Evolutionary conservation across 2,113 vertebrate genomes (phyloP), one percentile per base, ranked within the genome.

Genomic region (Acrocephalus kingi): DNA sequence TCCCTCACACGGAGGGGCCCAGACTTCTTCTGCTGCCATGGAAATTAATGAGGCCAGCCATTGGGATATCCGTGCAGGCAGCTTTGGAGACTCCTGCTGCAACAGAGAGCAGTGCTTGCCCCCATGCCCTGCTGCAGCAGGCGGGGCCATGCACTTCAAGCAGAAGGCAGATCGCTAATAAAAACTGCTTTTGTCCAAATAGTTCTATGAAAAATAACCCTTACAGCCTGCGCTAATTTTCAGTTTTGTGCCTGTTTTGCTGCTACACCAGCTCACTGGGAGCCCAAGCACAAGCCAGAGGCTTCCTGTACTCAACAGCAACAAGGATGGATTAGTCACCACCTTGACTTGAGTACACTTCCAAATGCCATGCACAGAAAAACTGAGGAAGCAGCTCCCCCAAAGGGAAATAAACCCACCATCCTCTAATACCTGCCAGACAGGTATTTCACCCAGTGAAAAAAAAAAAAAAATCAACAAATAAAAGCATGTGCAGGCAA

Each of bases 1-100:
- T 28, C n/a, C 51, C 61, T 0, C 2, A 2, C 43, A 6, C 0
- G 0, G 30, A 52, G 11, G 24, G 48, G 19, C 54, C 15, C 5
- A 3, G 10, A 2, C 31, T 43, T 41, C 19, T 28, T 2, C 6
- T 3, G 3, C 1, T 37, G 69, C 74, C 35, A 0, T 0, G 21
- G 46, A 72, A 80, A 84, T 30, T 69, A 49, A 80, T 0, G 20
- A 84, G 59, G 58, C 23, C 48, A 33, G 62, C 23, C 22, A 19
- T 4, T 9, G 30, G 43, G 33, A 74, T 77, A 54, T 10, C 2
- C 3, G 21, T 13, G 28, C 6, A 9, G 14, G 54, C 21, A 30
- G 37, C 45, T 56, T 17, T 4, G 19, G 56, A 55, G 35, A 25
- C 16, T 11, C 6, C 51, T 11, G 59, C 5, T 13, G 6, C 16